phyloP scores from a whole-genome alignment of 2,888 invertebrate species.

The Ferdinandea cuprea region DNA sequence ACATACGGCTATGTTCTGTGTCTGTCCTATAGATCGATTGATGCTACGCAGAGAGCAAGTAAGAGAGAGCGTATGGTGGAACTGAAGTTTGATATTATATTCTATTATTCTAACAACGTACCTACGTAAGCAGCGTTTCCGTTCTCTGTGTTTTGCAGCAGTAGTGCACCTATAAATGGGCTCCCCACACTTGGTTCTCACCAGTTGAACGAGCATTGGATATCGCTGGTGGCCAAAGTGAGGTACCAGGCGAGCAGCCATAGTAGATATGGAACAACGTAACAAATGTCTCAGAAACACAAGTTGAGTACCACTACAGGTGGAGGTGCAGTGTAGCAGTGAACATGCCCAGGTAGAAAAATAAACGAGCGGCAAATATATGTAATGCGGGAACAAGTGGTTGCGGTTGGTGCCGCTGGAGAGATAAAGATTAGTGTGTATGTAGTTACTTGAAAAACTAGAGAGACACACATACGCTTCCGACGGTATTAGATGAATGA shows the following conservation, averaged over 20 bases:
- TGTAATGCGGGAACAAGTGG: conserved; percentile 6
- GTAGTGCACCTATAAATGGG: not conserved
- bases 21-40: conserved; percentile 10
- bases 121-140: conserved; percentile 36
- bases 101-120: not conserved
- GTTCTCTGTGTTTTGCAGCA: conserved; percentile 6
- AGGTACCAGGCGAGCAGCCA: conserved; percentile 44
- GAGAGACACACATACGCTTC: not conserved
- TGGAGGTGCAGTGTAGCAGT: not conserved
- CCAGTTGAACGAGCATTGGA: conserved; percentile 7
- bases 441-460: conserved; percentile 17
- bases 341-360: not conserved
- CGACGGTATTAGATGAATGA: no score
- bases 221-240: conserved; percentile 35
- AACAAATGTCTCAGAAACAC: conserved; percentile 12
- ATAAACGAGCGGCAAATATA: not conserved
- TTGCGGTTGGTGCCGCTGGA: not conserved
- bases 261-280: not conserved
- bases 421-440: not conserved
- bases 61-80: not conserved
- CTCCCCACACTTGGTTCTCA: conserved; percentile 7
- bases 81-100: conserved; percentile 3
- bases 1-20: not conserved
- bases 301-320: conserved; percentile 9
- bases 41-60: not conserved